Evolutionary conservation across 2,113 vertebrate genomes (phyloP), one percentile per base, ranked within the genome.

Genomic region (Eublepharis macularius): DNA sequence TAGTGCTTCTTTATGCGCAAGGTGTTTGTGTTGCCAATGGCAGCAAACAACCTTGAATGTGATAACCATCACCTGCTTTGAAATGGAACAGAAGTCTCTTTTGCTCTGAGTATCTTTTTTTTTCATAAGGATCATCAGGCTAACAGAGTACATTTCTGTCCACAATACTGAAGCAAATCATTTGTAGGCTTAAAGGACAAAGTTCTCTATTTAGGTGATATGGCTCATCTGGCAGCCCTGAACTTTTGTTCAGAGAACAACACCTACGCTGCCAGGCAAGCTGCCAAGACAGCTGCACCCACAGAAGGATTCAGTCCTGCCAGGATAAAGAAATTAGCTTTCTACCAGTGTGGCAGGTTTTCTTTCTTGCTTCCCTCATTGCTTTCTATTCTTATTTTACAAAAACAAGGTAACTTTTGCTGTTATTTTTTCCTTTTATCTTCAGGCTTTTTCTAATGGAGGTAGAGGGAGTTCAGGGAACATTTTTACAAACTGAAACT

Each of bases 141-240:
- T 87, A 75, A 34, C 47, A 54, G 63, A 84, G 83, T 45, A 41
- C 79, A 77, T 10, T 57, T 6, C 34, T 39, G 65, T 1, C 80
- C 60, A 49, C 79, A 29, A 0, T 0, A 73, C 72, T 39, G 80
- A 84, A 45, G 66, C 0, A 16, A 85, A 86, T 2, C 2, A 69
- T 65, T 80, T 6, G 51, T 2, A 41, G 26, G 32, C 84, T 80
- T 90, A 76, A 80, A 90, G 92, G 92, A 87, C 92, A 93, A 92
- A 92, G 94, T 94, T 91, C 84, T 57, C 66, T 1, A 70, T n/a
- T 86, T 24, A 76, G 93, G 92, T 92, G 93, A 91, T 63, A 88
- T 0, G 7, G 92, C 90, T 93, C 82, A 79, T 70, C 86, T 87
- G 70, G 92, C 90, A 92, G 93, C 91, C 86, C 84, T 93, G 95